Base-by-base conservation (phyloP, 2,797 vertebrate species). In the Parauchenoglanis ngamensis region DNA sequence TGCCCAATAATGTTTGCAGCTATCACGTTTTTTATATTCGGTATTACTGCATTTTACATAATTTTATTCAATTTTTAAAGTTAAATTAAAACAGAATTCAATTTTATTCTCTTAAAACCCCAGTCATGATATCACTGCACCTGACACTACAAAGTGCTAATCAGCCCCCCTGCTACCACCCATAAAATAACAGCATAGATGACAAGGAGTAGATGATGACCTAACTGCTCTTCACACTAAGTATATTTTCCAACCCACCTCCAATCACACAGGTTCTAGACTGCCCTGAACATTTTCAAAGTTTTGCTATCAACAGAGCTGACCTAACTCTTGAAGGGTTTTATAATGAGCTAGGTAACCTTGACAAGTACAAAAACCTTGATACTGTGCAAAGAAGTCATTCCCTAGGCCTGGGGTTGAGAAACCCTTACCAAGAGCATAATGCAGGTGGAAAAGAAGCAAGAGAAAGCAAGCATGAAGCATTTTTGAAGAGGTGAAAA, bases 291-390 rank as follows among this genome's bases (percentile, higher is more conserved):
- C 61, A 78, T 31, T 3, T 56, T 56, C 44, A 76, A n/a, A n/a
- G 21, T 80, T 61, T 80, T 28, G 11, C 63, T 83, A 35, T 67
- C 19, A 67, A 12, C 81, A 68, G n/a, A 83, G 63, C 46, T 83
- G 44, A 52, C 61, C 15, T 52, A 23, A 67, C 46, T 54, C 44
- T 35, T 52, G 49, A 83, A 83, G 28, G n/a, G 63, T 44, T 81
- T 81, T 81, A 63, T 61, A 80, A 80, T 80, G 78, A 59, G 76
- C 54, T 79, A 57, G 54, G 54, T 56, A 82, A 82, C 61, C 59
- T 49, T 82, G 80, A 65, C 44, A n/a, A 65, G 61, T 65, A 49
- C 59, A 83, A 83, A 83, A 54, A 83, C n/a, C n/a, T 35, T 35
- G n/a, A 52, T 54, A 68, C 63, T 7, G 7, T 83, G 46, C 25